These are phyloP conservation scores for Mystacides longicornis DNA, from an alignment of 2,888 invertebrate genomes.

Conservation along the genomic window DNA sequence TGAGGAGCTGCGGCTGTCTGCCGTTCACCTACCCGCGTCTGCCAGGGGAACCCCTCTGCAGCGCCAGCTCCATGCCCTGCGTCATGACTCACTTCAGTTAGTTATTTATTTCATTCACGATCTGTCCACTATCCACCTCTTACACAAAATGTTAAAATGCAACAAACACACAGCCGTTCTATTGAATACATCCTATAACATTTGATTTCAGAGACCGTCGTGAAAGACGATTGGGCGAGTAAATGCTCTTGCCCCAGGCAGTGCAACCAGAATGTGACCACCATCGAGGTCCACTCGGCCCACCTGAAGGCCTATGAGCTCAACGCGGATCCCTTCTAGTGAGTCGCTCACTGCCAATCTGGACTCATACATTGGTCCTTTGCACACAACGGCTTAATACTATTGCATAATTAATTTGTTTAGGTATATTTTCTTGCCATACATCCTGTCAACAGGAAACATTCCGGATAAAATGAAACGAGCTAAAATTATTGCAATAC, in stretches of 20 bases:
- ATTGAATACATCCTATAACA: background rate
- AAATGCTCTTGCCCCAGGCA: conserved; percentile 31
- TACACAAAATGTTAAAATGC: background rate
- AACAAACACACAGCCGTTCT: background rate
- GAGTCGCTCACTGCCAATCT: conserved; percentile 1
- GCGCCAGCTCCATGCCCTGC: conserved; percentile 16
- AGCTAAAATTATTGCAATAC: too few relatives aligned
- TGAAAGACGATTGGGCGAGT: conserved; percentile 11
- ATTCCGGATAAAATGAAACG: too few relatives aligned
- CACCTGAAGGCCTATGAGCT: conserved; percentile 3
- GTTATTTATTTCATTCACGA: background rate
- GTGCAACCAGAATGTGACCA: conserved; percentile 30
- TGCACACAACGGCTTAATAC: too few relatives aligned
- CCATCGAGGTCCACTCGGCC: conserved; percentile 13
- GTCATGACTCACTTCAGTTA: conserved; percentile 19
- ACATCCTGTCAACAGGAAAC: too few relatives aligned
- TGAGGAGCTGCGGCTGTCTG: conserved; percentile 20
- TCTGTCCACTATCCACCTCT: background rate
- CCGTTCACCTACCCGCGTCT: conserved; percentile 21
- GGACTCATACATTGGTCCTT: too few relatives aligned
- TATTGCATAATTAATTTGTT: too few relatives aligned
- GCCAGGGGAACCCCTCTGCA: conserved; percentile 15
- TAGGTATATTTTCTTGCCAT: too few relatives aligned
- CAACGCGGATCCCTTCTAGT: conserved; percentile 23
- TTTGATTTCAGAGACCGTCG: conserved; percentile 15